Percentiles rank a stretch among this genome's conserved stretches.
These are phyloP conservation scores for Colinus virginianus DNA, from an alignment of 2,113 vertebrate genomes.

Conservation along the genomic window DNA sequence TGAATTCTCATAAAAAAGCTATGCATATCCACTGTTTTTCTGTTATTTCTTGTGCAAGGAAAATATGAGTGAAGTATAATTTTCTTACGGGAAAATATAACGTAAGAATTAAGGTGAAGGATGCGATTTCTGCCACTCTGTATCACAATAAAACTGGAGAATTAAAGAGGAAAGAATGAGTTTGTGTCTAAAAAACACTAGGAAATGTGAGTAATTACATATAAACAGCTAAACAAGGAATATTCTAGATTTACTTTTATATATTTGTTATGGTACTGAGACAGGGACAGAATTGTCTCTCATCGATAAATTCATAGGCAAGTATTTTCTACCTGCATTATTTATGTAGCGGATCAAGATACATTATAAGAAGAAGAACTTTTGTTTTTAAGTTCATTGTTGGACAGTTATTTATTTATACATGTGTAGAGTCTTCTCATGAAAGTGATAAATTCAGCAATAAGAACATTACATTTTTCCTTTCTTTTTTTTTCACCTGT, in stretches of 20 bases:
- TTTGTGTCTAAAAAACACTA: conserved; percentile 3
- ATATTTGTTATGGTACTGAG: neutral
- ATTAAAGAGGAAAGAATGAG: neutral
- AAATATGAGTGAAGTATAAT: neutral
- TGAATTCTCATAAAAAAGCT: neutral
- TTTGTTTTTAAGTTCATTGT: neutral
- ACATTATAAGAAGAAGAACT: neutral
- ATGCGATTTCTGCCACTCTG: neutral
- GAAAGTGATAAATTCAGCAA: neutral
- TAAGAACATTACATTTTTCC: neutral
- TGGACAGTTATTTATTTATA: neutral
- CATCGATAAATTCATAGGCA: neutral
- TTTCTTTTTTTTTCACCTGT: neutral
- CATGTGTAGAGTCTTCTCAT: neutral
- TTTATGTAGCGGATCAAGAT: neutral
- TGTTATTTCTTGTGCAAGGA: neutral
- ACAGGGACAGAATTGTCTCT: neutral
- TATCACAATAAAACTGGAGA: neutral
- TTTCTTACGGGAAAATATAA: neutral
- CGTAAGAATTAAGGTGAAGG: neutral
- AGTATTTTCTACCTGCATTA: neutral
- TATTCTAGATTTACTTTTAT: neutral
- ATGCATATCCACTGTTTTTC: neutral
- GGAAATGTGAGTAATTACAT: neutral
- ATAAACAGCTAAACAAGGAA: neutral